phyloP scores from a whole-genome alignment of 2,888 invertebrate species.

The Scaptomyza cyrtandrae region DNA sequence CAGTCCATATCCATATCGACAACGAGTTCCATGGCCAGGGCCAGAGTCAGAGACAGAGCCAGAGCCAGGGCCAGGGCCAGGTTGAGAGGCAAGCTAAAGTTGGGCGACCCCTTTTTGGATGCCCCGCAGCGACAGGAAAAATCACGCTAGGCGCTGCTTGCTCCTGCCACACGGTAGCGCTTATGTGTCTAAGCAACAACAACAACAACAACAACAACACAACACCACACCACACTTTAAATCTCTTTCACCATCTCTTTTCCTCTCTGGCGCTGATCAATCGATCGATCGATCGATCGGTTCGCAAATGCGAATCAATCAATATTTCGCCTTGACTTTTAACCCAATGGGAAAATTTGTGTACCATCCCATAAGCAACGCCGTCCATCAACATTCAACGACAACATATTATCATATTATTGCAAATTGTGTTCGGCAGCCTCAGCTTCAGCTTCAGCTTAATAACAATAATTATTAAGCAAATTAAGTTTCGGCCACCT shows the following conservation, averaged over 20 bases:
- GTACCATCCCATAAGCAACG: constrained; percentile 26
- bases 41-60: constrained; percentile 26
- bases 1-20: constrained; percentile 11
- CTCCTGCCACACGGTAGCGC: constrained; percentile 72
- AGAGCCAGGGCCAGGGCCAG: constrained; percentile 23
- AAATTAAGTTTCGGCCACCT: constrained; percentile 8
- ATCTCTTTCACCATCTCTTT: constrained; percentile 1
- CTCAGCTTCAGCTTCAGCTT: neutral
- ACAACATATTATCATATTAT: constrained; percentile 4
- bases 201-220: constrained; percentile 21
- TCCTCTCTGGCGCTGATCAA: constrained; percentile 11
- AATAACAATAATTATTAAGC: constrained; percentile 19
- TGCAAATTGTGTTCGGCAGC: neutral
- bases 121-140: constrained; percentile 71
- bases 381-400: constrained; percentile 14
- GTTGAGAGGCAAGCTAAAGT: constrained; percentile 30
- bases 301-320: constrained; percentile 44
- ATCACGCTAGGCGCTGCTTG: constrained; percentile 73
- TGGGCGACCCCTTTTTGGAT: constrained; percentile 39
- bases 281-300: constrained; percentile 25
- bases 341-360: constrained; percentile 12
- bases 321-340: constrained; percentile 13
- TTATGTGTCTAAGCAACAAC: constrained; percentile 62
- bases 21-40: neutral
- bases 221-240: constrained; percentile 23